A percentile compares a stretch with the other conserved stretches of the same genome.
phyloP scores from a whole-genome alignment of 2,113 vertebrate species.

The Larimichthys crocea region DNA sequence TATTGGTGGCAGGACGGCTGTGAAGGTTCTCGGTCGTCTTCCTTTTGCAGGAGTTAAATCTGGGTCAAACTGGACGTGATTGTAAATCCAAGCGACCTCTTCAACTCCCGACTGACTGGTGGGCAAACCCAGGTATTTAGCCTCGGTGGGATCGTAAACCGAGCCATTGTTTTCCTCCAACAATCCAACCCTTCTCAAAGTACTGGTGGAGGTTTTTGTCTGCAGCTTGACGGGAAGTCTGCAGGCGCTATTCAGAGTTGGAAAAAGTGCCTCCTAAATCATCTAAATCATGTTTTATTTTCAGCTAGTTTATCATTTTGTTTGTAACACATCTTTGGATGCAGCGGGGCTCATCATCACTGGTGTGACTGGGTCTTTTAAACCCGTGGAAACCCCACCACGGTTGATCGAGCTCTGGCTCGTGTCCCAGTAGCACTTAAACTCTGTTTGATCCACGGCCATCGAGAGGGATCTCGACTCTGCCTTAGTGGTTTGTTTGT shows the following conservation, averaged over 20 bases:
- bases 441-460: background rate
- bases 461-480: background rate
- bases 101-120: no score
- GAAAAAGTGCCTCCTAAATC: no score
- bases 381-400: background rate
- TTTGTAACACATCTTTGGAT: background rate
- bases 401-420: constrained; percentile 1
- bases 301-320: background rate
- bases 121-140: no score
- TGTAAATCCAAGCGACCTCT: no score
- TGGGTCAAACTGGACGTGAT: no score
- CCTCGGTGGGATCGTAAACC: no score
- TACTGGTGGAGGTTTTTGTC: background rate
- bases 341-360: background rate
- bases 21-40: no score
- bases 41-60: no score
- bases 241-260: no score
- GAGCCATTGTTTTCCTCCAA: no score
- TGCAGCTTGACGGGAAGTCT: background rate
- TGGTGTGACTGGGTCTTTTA: background rate
- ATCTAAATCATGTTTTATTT: no score
- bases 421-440: background rate
- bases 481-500: constrained; percentile 7
- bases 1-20: background rate
- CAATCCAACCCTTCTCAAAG: no score